These are phyloP conservation scores for Idaea straminata DNA, from an alignment of 2,888 invertebrate species.

Conservation along the genomic window DNA sequence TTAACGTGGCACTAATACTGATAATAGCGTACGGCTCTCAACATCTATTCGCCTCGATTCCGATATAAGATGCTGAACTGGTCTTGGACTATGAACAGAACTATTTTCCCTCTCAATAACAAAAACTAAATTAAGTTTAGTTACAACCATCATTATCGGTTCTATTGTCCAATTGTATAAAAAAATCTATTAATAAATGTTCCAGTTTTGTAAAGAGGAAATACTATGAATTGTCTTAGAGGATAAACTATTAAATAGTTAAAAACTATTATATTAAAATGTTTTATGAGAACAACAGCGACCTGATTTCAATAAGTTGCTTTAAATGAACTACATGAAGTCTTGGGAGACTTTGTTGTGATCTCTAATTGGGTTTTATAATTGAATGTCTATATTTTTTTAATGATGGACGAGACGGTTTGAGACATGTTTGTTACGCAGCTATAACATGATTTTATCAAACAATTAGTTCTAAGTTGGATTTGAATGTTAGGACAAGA, in stretches of 20 bases:
- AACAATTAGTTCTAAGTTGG: too few species aligned
- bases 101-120: too few species aligned
- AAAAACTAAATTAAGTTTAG: background rate
- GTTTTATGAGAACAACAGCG: conserved; percentile 29
- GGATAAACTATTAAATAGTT: conserved; percentile 7
- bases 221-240: background rate
- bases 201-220: background rate
- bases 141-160: background rate
- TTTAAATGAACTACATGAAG: conserved; percentile 69
- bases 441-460: background rate
- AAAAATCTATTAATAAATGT: background rate
- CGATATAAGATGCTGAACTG: too few species aligned
- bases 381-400: conserved; percentile 40
- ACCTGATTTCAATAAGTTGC: conserved; percentile 68
- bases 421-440: conserved; percentile 10
- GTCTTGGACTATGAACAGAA: too few species aligned
- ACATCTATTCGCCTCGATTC: background rate
- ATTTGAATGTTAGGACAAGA: too few species aligned
- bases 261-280: conserved; percentile 12
- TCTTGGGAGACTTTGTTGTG: conserved; percentile 66
- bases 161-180: background rate
- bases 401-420: conserved; percentile 20
- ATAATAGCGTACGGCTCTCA: background rate
- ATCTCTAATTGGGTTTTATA: conserved; percentile 71
- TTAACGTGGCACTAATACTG: background rate